phyloP scores from a whole-genome alignment of 2,888 invertebrate species.

The Troides helena region DNA sequence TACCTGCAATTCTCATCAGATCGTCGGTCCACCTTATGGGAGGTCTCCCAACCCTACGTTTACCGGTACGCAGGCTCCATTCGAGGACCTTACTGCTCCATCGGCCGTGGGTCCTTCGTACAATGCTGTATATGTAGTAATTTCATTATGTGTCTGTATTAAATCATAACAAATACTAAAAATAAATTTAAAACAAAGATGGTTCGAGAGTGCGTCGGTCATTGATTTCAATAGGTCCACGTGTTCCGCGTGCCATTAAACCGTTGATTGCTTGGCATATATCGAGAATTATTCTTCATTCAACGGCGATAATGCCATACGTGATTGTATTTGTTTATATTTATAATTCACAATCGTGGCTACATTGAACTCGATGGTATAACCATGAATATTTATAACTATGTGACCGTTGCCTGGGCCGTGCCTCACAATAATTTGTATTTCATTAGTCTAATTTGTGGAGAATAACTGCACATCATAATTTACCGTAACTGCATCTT shows the following conservation, averaged over 20 bases:
- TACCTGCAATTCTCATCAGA: no score
- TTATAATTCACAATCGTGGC: constrained; percentile 31
- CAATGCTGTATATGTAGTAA: no score
- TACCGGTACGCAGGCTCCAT: no score
- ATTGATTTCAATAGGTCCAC: constrained; percentile 38
- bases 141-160: no score
- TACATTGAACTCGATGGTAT: constrained; percentile 28
- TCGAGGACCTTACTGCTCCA: no score
- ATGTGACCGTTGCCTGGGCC: constrained; percentile 16
- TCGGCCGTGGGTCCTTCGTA: no score
- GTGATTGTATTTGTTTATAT: constrained; percentile 31
- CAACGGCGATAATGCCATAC: constrained; percentile 30
- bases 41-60: no score
- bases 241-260: constrained; percentile 30
- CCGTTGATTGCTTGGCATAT: constrained; percentile 30
- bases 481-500: no score
- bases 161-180: background rate
- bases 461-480: constrained; percentile 6
- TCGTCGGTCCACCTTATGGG: no score
- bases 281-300: constrained; percentile 34
- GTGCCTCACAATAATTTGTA: constrained; percentile 29
- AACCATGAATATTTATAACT: constrained; percentile 30
- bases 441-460: constrained; percentile 25
- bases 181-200: constrained; percentile 16
- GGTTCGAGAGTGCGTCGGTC: constrained; percentile 32